phyloP scores from a whole-genome alignment of 2,113 vertebrate genomes.

The Nothocercus nigrocapillus region DNA sequence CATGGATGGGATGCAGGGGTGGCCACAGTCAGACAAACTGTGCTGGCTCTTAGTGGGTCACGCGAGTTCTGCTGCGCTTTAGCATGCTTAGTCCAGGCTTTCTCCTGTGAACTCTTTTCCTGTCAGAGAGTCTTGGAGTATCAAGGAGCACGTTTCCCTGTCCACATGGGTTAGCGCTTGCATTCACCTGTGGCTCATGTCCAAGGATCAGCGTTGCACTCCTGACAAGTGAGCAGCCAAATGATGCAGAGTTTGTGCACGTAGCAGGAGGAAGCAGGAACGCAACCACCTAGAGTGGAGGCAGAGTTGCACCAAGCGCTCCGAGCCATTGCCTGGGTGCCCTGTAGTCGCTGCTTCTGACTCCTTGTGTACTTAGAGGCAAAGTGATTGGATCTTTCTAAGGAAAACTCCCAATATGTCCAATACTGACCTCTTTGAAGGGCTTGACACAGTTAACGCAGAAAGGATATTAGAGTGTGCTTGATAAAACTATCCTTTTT shows the following conservation, averaged over 20 bases:
- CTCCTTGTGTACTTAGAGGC: neutral
- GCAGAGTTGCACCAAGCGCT: neutral
- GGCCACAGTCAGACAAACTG: neutral
- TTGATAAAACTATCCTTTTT: neutral
- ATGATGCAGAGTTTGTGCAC: neutral
- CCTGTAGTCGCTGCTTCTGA: neutral
- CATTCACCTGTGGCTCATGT: neutral
- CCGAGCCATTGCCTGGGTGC: neutral
- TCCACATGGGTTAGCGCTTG: neutral
- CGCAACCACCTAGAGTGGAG: neutral
- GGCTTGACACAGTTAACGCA: neutral
- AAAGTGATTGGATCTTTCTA: neutral
- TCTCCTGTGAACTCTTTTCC: neutral
- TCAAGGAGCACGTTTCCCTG: neutral
- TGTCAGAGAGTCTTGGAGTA: neutral
- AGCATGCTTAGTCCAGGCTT: fast-evolving
- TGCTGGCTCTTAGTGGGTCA: neutral
- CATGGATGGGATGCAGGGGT: fast-evolving
- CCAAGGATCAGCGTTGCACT: neutral
- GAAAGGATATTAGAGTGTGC: neutral
- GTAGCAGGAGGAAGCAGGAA: neutral
- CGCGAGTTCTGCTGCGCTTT: neutral
- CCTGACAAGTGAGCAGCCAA: neutral
- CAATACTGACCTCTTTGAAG: neutral
- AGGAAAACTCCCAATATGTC: neutral